phyloP scores from a whole-genome alignment of 2,797 vertebrate species.

The Chanos chanos region DNA sequence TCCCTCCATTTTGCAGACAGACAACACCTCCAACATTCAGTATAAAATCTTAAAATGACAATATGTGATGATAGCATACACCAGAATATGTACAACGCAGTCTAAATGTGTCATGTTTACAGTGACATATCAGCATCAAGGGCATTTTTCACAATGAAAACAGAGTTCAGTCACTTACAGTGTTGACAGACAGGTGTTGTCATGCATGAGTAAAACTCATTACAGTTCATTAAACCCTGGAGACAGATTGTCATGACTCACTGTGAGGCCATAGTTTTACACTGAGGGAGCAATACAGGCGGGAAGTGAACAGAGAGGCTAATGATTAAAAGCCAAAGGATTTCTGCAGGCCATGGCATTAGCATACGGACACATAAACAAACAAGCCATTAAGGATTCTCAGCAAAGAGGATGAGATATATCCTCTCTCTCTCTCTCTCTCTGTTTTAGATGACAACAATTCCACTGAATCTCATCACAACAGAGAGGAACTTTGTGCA shows the following conservation, averaged over 20 bases:
- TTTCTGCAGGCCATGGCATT: not conserved
- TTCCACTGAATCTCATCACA: too few species aligned
- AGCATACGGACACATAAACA: not conserved
- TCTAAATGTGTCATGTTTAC: not conserved
- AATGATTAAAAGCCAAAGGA: not conserved
- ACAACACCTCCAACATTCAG: not conserved
- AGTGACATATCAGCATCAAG: not conserved
- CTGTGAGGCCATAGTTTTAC: not conserved
- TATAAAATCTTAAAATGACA: not conserved
- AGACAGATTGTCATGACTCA: not conserved
- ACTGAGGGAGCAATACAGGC: not conserved
- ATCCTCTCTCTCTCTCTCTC: not conserved
- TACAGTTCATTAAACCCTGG: constrained; percentile 7
- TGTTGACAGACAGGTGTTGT: constrained; percentile 2
- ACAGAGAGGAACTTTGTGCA: too few species aligned
- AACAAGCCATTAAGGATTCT: not conserved
- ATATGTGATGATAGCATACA: not conserved
- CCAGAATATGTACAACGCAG: not conserved
- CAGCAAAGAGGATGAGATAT: not conserved
- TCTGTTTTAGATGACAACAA: too few species aligned
- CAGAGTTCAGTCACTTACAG: not conserved
- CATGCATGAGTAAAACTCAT: not conserved
- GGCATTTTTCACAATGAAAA: not conserved
- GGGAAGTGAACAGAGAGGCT: not conserved
- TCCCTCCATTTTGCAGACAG: not conserved